Base-by-base conservation (phyloP, 2,113 vertebrate genomes). In the Echinops telfairi region DNA sequence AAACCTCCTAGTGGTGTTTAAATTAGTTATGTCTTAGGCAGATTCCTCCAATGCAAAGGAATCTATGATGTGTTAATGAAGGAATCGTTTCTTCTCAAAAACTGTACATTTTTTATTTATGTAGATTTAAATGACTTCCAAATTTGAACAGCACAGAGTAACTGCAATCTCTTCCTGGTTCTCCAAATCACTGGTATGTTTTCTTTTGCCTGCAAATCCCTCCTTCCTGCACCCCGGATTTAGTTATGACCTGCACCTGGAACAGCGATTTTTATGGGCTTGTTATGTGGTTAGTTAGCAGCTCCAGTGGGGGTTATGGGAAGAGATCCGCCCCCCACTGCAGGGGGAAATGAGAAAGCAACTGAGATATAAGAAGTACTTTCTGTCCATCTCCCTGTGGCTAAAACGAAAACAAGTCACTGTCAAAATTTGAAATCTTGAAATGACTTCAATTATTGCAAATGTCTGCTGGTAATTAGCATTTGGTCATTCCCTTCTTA, bases 371-470 rank as follows among this genome's bases (percentile, higher is more conserved):
- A 76, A 91, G 71, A 88, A 88, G 88, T 23, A 27, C 27, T 43
- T 89, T 60, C 36, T 84, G 16, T 43, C 57, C 14, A 15, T 31
- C 53, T 29, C 64, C 23, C 79, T 38, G 12, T 89, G 85, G 83
- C 76, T 90, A 86, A 90, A 88, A 92, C 86, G 88, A 90, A 89
- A 87, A 66, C 75, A 87, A 95, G 71, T 58, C 91, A 83, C 43
- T 83, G 88, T 95, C 90, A 83, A 79, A 93, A 87, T 27, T 47
- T 33, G 43, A 96, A 91, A 88, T 92, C 83, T 53, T 88, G 53
- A 94, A 88, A 92, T 95, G 92, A 95, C 85, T 93, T 94, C 38
- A 96, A 91, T 31, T 93, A 75, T 58, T 92, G 70, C 78, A 92
- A 94, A 88, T 75, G 84, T 19, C 58, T 78, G 75, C 68, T 88